Conservation (phyloP, 1,140 invertebrate genomes). For the Sitodiplosis mosellana region DNA sequence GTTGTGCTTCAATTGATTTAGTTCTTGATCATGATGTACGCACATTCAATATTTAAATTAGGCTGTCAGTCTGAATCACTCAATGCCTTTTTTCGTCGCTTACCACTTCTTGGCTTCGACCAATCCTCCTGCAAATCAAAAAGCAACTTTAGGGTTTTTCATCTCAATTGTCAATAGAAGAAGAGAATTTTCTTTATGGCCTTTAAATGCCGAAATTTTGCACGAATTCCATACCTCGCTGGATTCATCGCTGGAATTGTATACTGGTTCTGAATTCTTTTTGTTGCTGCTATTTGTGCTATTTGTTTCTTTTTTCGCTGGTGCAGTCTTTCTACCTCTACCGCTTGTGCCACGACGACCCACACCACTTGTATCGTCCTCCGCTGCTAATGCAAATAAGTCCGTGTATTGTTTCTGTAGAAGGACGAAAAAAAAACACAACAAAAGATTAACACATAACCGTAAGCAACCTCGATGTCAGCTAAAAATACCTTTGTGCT, state of each 20-base stretch:
- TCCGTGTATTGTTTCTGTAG: slow-evolving; percentile 80
- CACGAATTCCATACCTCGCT: slow-evolving; percentile 10
- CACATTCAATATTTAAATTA: neutral
- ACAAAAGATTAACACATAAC: neutral
- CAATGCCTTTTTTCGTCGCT: slow-evolving; percentile 20
- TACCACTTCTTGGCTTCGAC: slow-evolving; percentile 20
- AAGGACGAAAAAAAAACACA: neutral
- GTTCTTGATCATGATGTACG: no score
- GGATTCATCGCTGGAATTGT: slow-evolving; percentile 21
- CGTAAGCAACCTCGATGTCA: no score
- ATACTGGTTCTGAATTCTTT: slow-evolving; percentile 18
- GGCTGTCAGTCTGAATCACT: slow-evolving; percentile 24
- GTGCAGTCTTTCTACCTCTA: slow-evolving; percentile 19
- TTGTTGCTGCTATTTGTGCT: slow-evolving; percentile 13
- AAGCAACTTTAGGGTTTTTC: slow-evolving; percentile 2
- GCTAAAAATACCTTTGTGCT: slow-evolving; percentile 32
- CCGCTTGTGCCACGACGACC: slow-evolving; percentile 20
- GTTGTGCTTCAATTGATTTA: no score
- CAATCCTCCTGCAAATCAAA: slow-evolving; percentile 26
- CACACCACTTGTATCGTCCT: slow-evolving; percentile 44
- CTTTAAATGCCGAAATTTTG: neutral
- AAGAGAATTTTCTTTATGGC: neutral
- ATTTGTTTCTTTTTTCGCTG: slow-evolving; percentile 20
- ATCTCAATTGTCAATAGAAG: neutral
- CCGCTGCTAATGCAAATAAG: slow-evolving; percentile 75